Evolutionary conservation across 1,140 invertebrate genomes (phyloP).

Genomic region (Cotesia chilonis): DNA sequence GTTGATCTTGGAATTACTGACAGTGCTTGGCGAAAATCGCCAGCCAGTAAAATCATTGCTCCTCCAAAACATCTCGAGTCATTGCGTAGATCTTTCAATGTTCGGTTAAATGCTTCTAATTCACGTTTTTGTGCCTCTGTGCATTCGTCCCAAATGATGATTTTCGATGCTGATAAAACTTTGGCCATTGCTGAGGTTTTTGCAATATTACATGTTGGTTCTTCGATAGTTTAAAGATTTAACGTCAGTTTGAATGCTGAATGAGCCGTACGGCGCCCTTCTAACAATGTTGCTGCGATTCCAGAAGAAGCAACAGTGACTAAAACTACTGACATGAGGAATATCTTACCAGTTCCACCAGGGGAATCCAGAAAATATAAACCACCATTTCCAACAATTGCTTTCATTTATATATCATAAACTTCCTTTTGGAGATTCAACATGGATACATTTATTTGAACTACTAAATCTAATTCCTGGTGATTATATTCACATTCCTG

Average conservation of each 20-base stretch:
- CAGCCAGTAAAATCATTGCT: conserved; percentile 48
- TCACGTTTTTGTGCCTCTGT: neutral
- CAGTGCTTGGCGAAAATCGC: conserved; percentile 64
- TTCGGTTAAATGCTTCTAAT: neutral
- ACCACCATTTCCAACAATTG: conserved; percentile 49
- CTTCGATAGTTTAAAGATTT: conserved; percentile 4
- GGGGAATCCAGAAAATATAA: conserved; percentile 57
- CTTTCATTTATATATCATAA: conserved; percentile 56
- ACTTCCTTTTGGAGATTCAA: conserved; percentile 56
- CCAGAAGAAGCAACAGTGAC: conserved; percentile 47
- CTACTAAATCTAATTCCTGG: conserved; percentile 44
- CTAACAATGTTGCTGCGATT: conserved; percentile 49
- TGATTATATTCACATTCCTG: conserved; percentile 53
- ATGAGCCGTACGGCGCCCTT: conserved; percentile 47
- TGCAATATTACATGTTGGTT: no score
- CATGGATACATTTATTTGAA: conserved; percentile 51
- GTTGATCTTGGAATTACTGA: conserved; percentile 59
- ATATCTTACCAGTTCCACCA: conserved; percentile 49
- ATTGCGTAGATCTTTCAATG: conserved; percentile 45
- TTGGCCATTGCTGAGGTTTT: no score
- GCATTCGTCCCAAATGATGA: neutral
- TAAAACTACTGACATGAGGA: conserved; percentile 56
- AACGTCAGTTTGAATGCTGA: conserved; percentile 46
- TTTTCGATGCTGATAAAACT: no score
- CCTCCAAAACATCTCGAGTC: conserved; percentile 40